Base-by-base conservation (phyloP, 2,113 vertebrate genomes). In the Callithrix jacchus region DNA sequence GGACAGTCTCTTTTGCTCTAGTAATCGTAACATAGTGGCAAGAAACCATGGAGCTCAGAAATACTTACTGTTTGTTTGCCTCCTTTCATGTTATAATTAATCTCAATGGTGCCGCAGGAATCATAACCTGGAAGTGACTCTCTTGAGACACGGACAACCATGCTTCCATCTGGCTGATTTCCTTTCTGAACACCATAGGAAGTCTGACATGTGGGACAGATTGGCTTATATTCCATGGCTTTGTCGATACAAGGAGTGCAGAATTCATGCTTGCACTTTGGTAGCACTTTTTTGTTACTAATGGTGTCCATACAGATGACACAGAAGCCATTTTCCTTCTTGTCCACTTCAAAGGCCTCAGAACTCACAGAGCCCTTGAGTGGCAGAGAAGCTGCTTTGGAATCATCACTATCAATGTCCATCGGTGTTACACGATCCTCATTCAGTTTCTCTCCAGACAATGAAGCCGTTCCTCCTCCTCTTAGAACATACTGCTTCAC, bases 51-150 rank as follows among this genome's bases (percentile, higher is more conserved):
- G 21, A 52, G 68, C 74, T 64, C 42, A 94, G 89, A 94, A 83
- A 92, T 47, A 97, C 99, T 99, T 97, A 99, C 99, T 64, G 97
- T 98, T 97, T 99, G 99, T 82, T 85, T 8, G 54, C 98, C 99
- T 68, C 6, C 0, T 0, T 0, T 0, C 88, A 99, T 98, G 0
- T 0, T 0, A 3, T 99, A 99, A 0, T 0, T 0, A 97, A 99
- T 99, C 76, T 0, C 0, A 93, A 99, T 99, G 49, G 98, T 98
- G 30, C 3, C 80, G 92, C 32, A 98, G 0, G 0, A 0, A 0
- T n/a, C 8, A 96, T 98, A 98, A 90, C 98, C 98, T 9, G 98
- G 97, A 87, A 99, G 98, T 25, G 40, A 0, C 0, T 0, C 0
- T 16, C 0, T 2, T 0, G 0, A 0, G 0, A 0, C 0, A 4